Base-by-base conservation (phyloP, 2,888 invertebrate species). In the Pedicia rivosa region DNA sequence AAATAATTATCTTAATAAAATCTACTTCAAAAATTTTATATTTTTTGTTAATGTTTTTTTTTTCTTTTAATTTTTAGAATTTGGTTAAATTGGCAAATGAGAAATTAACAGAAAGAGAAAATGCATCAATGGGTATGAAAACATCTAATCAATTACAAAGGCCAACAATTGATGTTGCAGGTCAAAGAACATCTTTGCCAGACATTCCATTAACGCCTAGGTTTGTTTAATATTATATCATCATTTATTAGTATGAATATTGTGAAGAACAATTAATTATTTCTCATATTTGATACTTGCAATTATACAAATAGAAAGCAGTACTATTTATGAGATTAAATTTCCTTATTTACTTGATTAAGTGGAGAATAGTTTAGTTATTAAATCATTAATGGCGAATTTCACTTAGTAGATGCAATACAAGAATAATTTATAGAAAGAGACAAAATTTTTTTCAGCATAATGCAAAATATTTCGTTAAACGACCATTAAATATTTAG, bases 171-270 rank as follows among this genome's bases (percentile, higher is more conserved):
- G 66, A 65, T 47, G 53, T 63, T 46, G 63, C 63, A 45, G 63
- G 64, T 35, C 75, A 74, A 58, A 67, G 77, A 49, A 77, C 74
- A 50, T 78, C 78, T 39, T 57, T 78, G 49, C 68, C 79, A 55
- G 87, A 87, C 63, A 86, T 86, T 52, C 81, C 83, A 15, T 58
- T 86, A 49, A 83, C 84, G 42, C 83, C 84, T 33, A 73, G 81
- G 53, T 82, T 80, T 59, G 65, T 74, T 32, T 73, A 12, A 78
- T 45, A 66, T 74, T 45, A 56, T 77, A 47, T 3, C 20, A 16
- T 35, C 5, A 9, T 6, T 14, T 26, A n/a, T 12, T 8, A 22
- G 8, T 28, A 20, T 33, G 19, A 13, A 31, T 34, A 33, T 30
- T 13, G 5, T 40, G 31, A 5, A 36, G n/a, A n/a, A n/a, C n/a